Base-by-base conservation (phyloP, 1,140 invertebrate species). In the Neodiprion fabricii region DNA sequence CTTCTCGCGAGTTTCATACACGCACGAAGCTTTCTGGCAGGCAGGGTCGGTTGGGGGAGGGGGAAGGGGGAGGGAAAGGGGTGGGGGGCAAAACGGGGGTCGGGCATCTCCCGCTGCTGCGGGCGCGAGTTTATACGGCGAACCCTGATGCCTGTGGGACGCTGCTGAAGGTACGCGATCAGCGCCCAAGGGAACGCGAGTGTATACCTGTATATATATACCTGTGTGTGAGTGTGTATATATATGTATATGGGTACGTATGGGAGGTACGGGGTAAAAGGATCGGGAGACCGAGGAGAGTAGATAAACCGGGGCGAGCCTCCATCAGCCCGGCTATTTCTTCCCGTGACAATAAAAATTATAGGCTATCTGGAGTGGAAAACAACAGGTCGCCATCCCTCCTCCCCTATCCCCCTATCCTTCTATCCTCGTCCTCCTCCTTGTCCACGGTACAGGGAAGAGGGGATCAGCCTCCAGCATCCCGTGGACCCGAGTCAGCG, bases 281-380 rank as follows among this genome's bases (percentile, higher is more conserved):
- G 72, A 72, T 23, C 50, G 69, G 48, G 67, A 70, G 67, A 88
- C 79, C 81, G 53, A 14, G 5, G 76, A 87, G 53, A 14, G 11
- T 75, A 87, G 86, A 89, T 88, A 88, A 88, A 86, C 85, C 81
- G 82, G 84, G 28, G 11, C 11, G n/a, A 61, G 83, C 83, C 85
- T 86, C 84, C 84, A 85, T 86, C 85, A 86, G 40, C 85, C 84
- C 85, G 87, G 87, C 87, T 89, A 89, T 89, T 40, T 89, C 87
- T 87, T 87, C 86, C 86, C 89, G 89, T 91, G 90, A 91, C 90
- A 91, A 91, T 90, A 91, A 91, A 90, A 91, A 91, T 91, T 91
- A 91, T 91, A 91, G 90, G 88, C 89, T 90, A 89, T 89, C 88
- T 90, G 88, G 87, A 90, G 87, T 90, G 89, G 90, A 90, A 90